These are phyloP conservation scores for Drosophila pectinifera DNA, from an alignment of 1,140 invertebrate genomes.

Conservation along the genomic window DNA sequence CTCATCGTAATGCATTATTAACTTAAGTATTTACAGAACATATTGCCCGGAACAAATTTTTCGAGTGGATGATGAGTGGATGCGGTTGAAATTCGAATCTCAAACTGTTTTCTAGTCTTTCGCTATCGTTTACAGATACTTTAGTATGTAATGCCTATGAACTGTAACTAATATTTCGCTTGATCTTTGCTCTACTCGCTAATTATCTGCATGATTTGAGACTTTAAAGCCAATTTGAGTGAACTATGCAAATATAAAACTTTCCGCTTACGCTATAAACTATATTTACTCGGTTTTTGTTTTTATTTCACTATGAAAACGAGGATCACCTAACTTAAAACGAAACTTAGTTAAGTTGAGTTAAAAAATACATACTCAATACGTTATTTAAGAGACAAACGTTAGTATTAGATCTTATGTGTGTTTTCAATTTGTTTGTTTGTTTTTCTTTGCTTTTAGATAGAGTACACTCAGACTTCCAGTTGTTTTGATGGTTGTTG, in stretches of 20 bases:
- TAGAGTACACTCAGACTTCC: conserved; percentile 85
- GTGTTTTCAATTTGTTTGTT: conserved; percentile 34
- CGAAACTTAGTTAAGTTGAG: conserved; percentile 68
- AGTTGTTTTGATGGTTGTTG: conserved; percentile 87
- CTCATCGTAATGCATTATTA: conserved; percentile 26
- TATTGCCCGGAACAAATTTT: conserved; percentile 47
- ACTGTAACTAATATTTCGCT: conserved; percentile 48
- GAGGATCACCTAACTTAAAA: conserved; percentile 73
- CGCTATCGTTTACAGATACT: conserved; percentile 25
- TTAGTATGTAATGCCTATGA: conserved; percentile 29
- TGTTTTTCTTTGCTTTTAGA: conserved; percentile 58
- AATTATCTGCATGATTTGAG: conserved; percentile 40
- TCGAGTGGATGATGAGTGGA: conserved; percentile 19
- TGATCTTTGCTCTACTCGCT: conserved; percentile 46
- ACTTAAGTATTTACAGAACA: conserved; percentile 79
- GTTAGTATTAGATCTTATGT: conserved; percentile 46
- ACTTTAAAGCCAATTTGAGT: conserved; percentile 39
- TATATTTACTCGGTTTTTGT: conserved; percentile 73
- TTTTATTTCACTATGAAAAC: conserved; percentile 70
- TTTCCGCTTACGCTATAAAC: conserved; percentile 58
- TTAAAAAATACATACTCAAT: conserved; percentile 71
- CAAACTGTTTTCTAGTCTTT: conserved; percentile 40
- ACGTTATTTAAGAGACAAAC: conserved; percentile 69
- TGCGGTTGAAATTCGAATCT: conserved; percentile 37
- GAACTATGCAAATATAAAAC: conserved; percentile 53